Conservation (phyloP, 2,113 vertebrate species). For the Dromaius novaehollandiae region DNA sequence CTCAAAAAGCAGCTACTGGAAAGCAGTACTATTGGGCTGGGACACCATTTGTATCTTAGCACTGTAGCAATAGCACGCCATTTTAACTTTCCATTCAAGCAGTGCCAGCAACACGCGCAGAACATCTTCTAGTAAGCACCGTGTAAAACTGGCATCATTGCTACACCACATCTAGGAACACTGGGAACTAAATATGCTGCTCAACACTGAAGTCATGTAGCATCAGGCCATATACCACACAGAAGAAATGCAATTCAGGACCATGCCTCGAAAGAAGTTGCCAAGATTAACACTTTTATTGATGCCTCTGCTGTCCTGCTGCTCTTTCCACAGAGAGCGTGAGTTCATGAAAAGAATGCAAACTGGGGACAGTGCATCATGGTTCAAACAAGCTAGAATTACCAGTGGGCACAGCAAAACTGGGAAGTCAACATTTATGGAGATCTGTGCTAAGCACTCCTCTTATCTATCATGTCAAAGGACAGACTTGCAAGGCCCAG, state of each 20-base stretch:
- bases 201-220: background rate
- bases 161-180: background rate
- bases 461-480: background rate
- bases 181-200: background rate
- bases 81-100: background rate
- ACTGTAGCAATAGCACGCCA: fast-evolving
- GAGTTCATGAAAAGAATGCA: background rate
- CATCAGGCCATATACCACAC: background rate
- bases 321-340: fast-evolving
- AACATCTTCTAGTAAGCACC: background rate
- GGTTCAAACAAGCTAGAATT: background rate
- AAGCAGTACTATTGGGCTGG: background rate
- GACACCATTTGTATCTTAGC: background rate
- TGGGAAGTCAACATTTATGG: background rate
- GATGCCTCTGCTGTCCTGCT: background rate
- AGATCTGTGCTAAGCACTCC: background rate
- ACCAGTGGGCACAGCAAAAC: background rate
- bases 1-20: background rate
- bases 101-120: background rate
- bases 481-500: background rate
- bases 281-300: background rate
- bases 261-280: background rate
- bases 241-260: background rate
- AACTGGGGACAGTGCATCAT: background rate
- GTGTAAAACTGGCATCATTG: background rate